Percentiles rank a stretch among this genome's conserved stretches.
phyloP scores from a whole-genome alignment of 2,797 vertebrate genomes.

The Semotilus atromaculatus region DNA sequence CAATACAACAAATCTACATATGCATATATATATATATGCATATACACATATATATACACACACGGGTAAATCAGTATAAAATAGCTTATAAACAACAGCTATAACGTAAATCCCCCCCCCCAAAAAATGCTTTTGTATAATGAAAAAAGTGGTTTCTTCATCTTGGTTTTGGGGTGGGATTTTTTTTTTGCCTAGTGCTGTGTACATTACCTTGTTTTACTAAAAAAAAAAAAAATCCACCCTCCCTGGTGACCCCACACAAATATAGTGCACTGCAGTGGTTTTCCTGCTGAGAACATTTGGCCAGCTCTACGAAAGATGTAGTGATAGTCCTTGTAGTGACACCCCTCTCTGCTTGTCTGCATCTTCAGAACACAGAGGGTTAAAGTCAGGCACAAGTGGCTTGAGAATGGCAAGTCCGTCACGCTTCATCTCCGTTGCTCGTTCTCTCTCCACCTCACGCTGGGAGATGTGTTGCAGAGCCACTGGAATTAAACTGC shows the following conservation, averaged over 20 bases:
- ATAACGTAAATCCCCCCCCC: slow-evolving; percentile 65
- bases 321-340: slow-evolving; percentile 70
- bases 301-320: slow-evolving; percentile 83
- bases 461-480: slow-evolving; percentile 66
- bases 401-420: slow-evolving; percentile 86
- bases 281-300: slow-evolving; percentile 83
- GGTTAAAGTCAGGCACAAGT: slow-evolving; percentile 90
- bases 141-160: slow-evolving; percentile 66
- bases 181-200: slow-evolving; percentile 47
- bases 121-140: slow-evolving; percentile 67
- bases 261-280: slow-evolving; percentile 73
- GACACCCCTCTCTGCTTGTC: slow-evolving; percentile 78
- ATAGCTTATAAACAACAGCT: slow-evolving; percentile 86
- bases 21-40: neutral
- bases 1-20: slow-evolving; percentile 53
- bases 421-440: slow-evolving; percentile 51
- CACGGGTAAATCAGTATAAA: slow-evolving; percentile 64
- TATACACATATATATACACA: neutral
- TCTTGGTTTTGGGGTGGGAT: neutral
- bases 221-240: slow-evolving; percentile 66
- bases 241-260: slow-evolving; percentile 65
- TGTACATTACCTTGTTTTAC: slow-evolving; percentile 70
- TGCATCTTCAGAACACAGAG: slow-evolving; percentile 73
- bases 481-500: slow-evolving; percentile 70
- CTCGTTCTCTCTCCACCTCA: slow-evolving; percentile 66